Percentiles rank a stretch among this genome's conserved stretches.
phyloP scores from a whole-genome alignment of 1,140 invertebrate genomes.

The Hermatobates lingyangjiaoensis region DNA sequence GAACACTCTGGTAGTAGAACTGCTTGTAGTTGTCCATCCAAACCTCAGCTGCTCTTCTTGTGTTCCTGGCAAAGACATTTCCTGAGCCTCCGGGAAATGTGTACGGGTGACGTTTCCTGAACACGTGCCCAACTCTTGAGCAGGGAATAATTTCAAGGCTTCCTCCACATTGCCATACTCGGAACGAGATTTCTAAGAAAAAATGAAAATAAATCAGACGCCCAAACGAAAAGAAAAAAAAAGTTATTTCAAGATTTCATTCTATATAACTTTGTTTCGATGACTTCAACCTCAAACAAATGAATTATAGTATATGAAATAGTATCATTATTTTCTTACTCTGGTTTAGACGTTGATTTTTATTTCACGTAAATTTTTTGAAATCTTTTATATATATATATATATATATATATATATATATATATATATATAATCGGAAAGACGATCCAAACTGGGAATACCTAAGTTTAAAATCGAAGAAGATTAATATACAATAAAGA shows the following conservation, averaged over 20 bases:
- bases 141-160: slow-evolving; percentile 86
- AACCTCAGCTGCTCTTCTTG: slow-evolving; percentile 73
- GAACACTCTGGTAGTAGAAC: slow-evolving; percentile 74
- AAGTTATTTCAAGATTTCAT: background rate
- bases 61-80: slow-evolving; percentile 76
- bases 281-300: too few species aligned
- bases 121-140: slow-evolving; percentile 77
- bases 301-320: too few species aligned
- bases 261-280: too few species aligned
- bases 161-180: slow-evolving; percentile 93
- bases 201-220: slow-evolving; percentile 6
- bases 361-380: too few species aligned
- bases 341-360: too few species aligned
- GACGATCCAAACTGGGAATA: too few species aligned
- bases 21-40: slow-evolving; percentile 94
- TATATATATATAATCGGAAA: too few species aligned
- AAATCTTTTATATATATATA: too few species aligned
- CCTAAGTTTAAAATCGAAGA: too few species aligned
- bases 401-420: too few species aligned
- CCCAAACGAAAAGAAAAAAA: background rate
- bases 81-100: slow-evolving; percentile 85
- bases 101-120: slow-evolving; percentile 86
- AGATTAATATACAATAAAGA: too few species aligned
- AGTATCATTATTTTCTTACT: too few species aligned
- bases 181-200: slow-evolving; percentile 43